Evolutionary conservation across 2,888 invertebrate genomes (phyloP).

Genomic region (Sarcophaga caerulescens): DNA sequence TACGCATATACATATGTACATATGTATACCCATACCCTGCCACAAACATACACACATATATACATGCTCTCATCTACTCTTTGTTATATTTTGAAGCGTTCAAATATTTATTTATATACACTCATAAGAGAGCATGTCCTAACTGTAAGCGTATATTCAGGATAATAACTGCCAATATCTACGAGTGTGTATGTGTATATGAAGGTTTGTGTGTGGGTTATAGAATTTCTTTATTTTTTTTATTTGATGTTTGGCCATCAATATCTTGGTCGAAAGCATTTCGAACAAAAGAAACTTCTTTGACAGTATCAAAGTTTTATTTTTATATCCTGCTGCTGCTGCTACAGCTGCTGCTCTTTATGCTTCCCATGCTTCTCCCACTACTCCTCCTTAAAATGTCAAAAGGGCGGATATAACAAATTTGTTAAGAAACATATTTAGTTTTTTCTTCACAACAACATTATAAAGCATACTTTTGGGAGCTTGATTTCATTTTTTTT

Average conservation of each 20-base stretch:
- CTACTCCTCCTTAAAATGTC: background rate
- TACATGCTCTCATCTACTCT: too few relatives aligned
- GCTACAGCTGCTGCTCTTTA: background rate
- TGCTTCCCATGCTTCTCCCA: background rate
- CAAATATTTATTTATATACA: too few relatives aligned
- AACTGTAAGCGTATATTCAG: too few relatives aligned
- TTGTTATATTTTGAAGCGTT: too few relatives aligned
- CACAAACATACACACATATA: too few relatives aligned
- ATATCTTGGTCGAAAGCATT: slow-evolving; percentile 10
- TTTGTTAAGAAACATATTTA: background rate
- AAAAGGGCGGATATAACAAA: slow-evolving; percentile 12
- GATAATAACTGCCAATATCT: too few relatives aligned
- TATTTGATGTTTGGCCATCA: slow-evolving; percentile 52
- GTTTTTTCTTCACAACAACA: background rate
- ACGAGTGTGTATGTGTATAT: background rate
- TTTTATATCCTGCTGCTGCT: background rate
- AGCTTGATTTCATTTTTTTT: background rate
- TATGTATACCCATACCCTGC: too few relatives aligned
- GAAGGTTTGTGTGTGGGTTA: background rate
- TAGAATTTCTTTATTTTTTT: slow-evolving; percentile 13
- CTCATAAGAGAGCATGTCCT: too few relatives aligned
- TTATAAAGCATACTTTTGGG: background rate
- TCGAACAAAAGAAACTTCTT: background rate
- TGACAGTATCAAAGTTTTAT: slow-evolving; percentile 1
- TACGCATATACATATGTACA: too few relatives aligned